Percentiles rank a stretch among this genome's conserved stretches.
These are phyloP conservation scores for Heliconius erato DNA, from an alignment of 2,888 invertebrate species.

Conservation along the genomic window DNA sequence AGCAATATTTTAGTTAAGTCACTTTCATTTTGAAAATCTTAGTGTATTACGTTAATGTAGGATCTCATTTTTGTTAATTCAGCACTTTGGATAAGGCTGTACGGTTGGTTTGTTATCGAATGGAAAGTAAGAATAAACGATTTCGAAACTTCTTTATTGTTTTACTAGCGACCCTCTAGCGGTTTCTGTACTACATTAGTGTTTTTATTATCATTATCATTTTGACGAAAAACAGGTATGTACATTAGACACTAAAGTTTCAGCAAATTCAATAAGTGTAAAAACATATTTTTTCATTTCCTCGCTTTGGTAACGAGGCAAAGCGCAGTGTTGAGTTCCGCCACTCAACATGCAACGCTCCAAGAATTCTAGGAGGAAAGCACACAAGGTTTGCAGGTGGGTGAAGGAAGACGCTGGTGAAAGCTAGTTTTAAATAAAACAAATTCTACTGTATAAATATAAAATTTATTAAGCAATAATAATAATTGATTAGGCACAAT, in stretches of 20 bases:
- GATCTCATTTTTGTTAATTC: slow-evolving; percentile 58
- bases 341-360: no score
- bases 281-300: no score
- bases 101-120: slow-evolving; percentile 73
- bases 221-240: no score
- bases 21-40: slow-evolving; percentile 8
- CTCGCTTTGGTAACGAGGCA: no score
- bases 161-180: slow-evolving; percentile 19
- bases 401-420: no score
- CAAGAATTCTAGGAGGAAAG: no score
- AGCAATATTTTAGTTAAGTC: not conserved
- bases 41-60: slow-evolving; percentile 23
- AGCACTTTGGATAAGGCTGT: slow-evolving; percentile 56
- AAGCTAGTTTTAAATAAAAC: not conserved
- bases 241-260: no score
- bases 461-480: slow-evolving; percentile 16
- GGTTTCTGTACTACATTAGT: no score
- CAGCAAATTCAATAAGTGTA: no score
- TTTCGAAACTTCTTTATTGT: slow-evolving; percentile 63
- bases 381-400: no score
- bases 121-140: slow-evolving; percentile 68
- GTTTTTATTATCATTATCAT: no score
- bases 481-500: not conserved
- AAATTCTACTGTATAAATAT: not conserved
- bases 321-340: no score